Evolutionary conservation across 2,888 invertebrate species (phyloP).

Genomic region (Diaprepes abbreviatus): DNA sequence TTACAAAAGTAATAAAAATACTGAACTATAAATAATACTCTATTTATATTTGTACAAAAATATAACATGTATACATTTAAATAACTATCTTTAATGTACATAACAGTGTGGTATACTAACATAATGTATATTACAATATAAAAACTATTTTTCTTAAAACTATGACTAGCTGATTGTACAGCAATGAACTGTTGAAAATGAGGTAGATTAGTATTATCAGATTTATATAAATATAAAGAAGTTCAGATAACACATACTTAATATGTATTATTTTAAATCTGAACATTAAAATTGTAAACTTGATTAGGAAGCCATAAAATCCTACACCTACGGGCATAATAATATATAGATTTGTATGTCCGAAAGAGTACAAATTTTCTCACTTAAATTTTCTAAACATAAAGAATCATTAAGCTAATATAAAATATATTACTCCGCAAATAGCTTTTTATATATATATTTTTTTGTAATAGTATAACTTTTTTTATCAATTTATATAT

Average conservation of each 20-base stretch:
- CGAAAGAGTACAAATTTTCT: too few species aligned
- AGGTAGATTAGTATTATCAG: slow-evolving; percentile 64
- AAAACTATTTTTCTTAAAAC: slow-evolving; percentile 62
- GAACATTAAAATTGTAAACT: slow-evolving; percentile 5
- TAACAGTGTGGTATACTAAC: slow-evolving; percentile 57
- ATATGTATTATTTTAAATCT: slow-evolving; percentile 7
- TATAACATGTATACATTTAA: slow-evolving; percentile 65
- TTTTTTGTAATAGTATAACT: too few species aligned
- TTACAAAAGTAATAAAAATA: slow-evolving; percentile 19
- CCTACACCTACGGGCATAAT: too few species aligned
- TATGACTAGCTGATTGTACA: slow-evolving; percentile 70
- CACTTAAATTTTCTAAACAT: too few species aligned
- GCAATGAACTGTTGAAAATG: slow-evolving; percentile 68
- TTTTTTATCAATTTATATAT: too few species aligned
- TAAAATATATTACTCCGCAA: too few species aligned
- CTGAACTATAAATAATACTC: slow-evolving; percentile 64
- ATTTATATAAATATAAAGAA: slow-evolving; percentile 40
- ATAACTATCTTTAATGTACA: slow-evolving; percentile 56
- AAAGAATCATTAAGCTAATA: too few species aligned
- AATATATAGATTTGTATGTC: too few species aligned
- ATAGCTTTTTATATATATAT: too few species aligned
- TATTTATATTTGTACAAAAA: slow-evolving; percentile 66
- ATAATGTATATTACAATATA: slow-evolving; percentile 57
- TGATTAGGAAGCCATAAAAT: background rate
- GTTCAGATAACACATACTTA: slow-evolving; percentile 27